Evolutionary conservation across 2,888 invertebrate species (phyloP).

Genomic region (Hartigia nigra): DNA sequence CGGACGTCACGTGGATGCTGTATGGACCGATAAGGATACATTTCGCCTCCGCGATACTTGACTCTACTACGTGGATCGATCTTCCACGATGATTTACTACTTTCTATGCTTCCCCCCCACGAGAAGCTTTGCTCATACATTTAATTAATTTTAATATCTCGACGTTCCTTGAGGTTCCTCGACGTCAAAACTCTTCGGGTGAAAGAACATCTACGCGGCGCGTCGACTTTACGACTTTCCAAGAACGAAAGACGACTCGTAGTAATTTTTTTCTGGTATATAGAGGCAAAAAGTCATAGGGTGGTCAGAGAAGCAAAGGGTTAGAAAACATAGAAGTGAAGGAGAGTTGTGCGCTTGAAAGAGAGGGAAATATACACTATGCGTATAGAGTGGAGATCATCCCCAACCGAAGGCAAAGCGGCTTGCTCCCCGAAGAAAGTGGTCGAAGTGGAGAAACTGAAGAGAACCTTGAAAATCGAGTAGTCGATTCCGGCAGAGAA

Average conservation of each 20-base stretch:
- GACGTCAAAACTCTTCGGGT: background rate
- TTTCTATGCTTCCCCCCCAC: background rate
- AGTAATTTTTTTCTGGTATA: background rate
- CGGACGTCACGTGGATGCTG: background rate
- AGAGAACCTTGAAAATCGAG: background rate
- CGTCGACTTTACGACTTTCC: background rate
- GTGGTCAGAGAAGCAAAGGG: background rate
- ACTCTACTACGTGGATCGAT: background rate
- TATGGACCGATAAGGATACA: background rate
- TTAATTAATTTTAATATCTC: background rate
- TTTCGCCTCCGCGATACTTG: background rate
- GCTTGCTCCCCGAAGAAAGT: background rate
- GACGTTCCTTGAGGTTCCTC: background rate
- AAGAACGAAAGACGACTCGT: background rate
- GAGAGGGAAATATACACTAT: background rate
- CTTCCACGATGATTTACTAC: background rate
- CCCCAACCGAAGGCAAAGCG: background rate
- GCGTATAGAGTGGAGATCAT: background rate
- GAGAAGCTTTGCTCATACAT: background rate
- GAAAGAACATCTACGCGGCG: background rate
- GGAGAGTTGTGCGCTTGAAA: background rate
- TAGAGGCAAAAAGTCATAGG: background rate
- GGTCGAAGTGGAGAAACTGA: background rate
- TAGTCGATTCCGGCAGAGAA: background rate
- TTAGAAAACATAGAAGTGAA: background rate